Percentiles rank a stretch among this genome's conserved stretches.
phyloP scores from a whole-genome alignment of 2,113 vertebrate genomes.

The Oryzias javanicus region DNA sequence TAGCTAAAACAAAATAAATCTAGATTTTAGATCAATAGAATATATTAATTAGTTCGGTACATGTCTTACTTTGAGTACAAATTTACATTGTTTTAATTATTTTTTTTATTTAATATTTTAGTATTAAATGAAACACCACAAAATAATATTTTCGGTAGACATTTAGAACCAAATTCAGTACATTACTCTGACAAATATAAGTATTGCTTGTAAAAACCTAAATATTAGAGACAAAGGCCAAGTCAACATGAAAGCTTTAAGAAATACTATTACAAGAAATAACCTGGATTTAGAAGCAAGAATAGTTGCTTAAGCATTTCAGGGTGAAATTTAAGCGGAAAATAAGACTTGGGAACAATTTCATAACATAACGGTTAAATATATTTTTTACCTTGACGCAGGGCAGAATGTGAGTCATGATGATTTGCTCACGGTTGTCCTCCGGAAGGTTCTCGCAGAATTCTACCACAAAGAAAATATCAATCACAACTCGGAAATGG shows the following conservation, averaged over 20 bases:
- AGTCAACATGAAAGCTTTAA: not conserved
- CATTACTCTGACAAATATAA: no score
- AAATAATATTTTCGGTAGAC: not conserved
- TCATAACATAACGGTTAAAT: not conserved
- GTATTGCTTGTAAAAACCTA: no score
- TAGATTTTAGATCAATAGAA: no score
- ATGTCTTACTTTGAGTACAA: no score
- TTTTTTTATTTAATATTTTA: no score
- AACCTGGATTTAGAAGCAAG: not conserved
- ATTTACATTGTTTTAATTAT: no score
- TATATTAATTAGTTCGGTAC: no score
- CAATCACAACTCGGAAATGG: not conserved
- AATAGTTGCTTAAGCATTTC: not conserved
- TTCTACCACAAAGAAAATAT: constrained; percentile 66
- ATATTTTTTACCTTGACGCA: constrained; percentile 85
- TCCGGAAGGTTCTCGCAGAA: constrained; percentile 89
- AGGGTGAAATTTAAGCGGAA: not conserved
- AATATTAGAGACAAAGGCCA: no score
- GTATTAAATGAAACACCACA: no score
- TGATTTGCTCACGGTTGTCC: constrained; percentile 86
- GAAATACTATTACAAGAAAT: constrained; percentile 16
- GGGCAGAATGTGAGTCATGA: constrained; percentile 90
- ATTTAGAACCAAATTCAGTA: no score
- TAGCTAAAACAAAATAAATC: no score
- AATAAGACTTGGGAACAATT: not conserved